Percentiles rank a stretch among this genome's conserved stretches.
These are phyloP conservation scores for Pterostichus niger DNA, from an alignment of 2,888 invertebrate species.

Conservation along the genomic window DNA sequence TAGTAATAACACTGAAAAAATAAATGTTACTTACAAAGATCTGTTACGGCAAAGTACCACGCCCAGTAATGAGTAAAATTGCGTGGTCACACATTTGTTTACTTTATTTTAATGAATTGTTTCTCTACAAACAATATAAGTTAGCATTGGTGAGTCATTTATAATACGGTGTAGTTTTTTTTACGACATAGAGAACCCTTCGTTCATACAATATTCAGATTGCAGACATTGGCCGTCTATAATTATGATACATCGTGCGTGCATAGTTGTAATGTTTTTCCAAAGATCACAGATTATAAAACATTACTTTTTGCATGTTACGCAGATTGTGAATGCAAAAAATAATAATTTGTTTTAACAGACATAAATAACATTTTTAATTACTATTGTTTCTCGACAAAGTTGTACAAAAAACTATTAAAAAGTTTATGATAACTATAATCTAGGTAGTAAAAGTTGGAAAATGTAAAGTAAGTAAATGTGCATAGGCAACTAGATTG, in stretches of 20 bases:
- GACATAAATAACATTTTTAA: conserved; percentile 34
- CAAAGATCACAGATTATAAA: conserved; percentile 19
- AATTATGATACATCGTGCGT: conserved; percentile 29
- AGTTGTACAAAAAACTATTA: not conserved
- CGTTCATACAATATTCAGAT: conserved; percentile 5
- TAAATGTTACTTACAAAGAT: too few species aligned
- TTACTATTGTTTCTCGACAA: conserved; percentile 20
- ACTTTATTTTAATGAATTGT: too few species aligned
- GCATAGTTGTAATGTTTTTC: conserved; percentile 29
- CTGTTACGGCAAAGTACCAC: too few species aligned
- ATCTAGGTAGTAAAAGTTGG: not conserved
- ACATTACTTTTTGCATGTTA: conserved; percentile 25
- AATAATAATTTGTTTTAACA: conserved; percentile 2
- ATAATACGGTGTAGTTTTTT: not conserved
- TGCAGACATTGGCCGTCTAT: conserved; percentile 5
- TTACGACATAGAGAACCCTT: conserved; percentile 29
- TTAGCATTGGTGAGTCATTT: too few species aligned
- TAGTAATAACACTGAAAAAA: too few species aligned
- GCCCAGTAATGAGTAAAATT: too few species aligned
- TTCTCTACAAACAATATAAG: too few species aligned
- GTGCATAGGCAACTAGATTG: conserved; percentile 27
- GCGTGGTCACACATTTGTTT: too few species aligned
- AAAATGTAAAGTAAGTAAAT: not conserved
- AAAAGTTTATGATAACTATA: conserved; percentile 14
- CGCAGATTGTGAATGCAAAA: not conserved